Base-by-base conservation (phyloP, 2,113 vertebrate genomes). In the Poicephalus gulielmi region DNA sequence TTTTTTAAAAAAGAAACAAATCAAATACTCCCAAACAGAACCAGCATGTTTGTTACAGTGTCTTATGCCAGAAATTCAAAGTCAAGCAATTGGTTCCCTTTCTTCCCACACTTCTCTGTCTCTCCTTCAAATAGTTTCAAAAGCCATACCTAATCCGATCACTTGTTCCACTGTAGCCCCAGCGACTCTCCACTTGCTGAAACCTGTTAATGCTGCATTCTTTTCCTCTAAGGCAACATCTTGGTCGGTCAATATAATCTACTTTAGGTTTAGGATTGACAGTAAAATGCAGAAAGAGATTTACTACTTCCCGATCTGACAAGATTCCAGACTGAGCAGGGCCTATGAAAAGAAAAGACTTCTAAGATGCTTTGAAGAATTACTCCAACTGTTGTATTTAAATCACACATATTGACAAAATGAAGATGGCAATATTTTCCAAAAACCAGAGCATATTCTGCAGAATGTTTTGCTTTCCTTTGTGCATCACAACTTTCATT, bases 111-210 rank as follows among this genome's bases (percentile, higher is more conserved):
- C 33, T 81, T 44, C 33, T 67, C 13, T 59, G 28, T 35, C 59
- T 70, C 68, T 62, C 46, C 55, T 41, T 30, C 57, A 37, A 41
- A 55, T 0, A 60, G n/a, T 86, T 79, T 24, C 9, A 16, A 0
- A 55, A 78, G 64, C 47, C 86, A 35, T 97, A 99, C 99, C 99
- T 99, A 97, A 99, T 99, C 24, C 99, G 98, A 94, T 99, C 99
- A 15, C 99, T 99, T 10, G 99, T 99, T 66, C 99, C 99, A 50
- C 99, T 99, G 97, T 99, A 99, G 71, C 99, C 99, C 99, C 99
- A 99, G 83, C 99, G 99, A 97, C 99, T 99, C 97, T 99, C 99
- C 67, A 99, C 99, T 96, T 99, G 99, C 98, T 99, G 99, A 96
- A 99, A 99, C 71, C 99, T 98, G 96, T 98, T 99, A 97, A 99